Evolutionary conservation across 2,113 vertebrate genomes (phyloP).

Genomic region (Pangasianodon gigas): DNA sequence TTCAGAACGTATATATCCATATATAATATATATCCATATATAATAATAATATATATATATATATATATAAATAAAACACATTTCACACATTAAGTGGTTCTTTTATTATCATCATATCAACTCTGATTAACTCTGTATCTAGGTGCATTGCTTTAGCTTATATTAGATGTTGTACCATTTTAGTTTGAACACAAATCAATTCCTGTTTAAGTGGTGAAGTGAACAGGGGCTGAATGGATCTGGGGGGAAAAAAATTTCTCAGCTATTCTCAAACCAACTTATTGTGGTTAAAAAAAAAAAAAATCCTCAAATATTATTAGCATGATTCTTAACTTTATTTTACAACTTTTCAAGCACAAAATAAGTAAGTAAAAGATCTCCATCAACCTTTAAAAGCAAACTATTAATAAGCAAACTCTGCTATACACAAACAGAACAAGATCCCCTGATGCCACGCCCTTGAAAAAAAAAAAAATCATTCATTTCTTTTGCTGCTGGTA

Average conservation of each 20-base stretch:
- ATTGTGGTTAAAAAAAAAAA: constrained; percentile 59
- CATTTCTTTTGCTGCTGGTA: constrained; percentile 60
- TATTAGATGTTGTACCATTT: not conserved
- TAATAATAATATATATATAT: too few species aligned
- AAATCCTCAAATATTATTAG: constrained; percentile 54
- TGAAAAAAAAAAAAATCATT: constrained; percentile 58
- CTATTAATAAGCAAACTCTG: constrained; percentile 65
- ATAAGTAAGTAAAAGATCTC: constrained; percentile 68
- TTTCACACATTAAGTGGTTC: not conserved
- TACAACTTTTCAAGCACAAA: constrained; percentile 58
- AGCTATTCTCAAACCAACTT: constrained; percentile 62
- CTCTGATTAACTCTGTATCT: not conserved
- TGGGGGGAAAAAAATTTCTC: constrained; percentile 47
- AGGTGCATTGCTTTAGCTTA: not conserved
- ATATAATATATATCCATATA: not conserved
- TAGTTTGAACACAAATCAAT: not conserved
- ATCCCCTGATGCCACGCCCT: constrained; percentile 65
- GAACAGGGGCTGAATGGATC: constrained; percentile 10
- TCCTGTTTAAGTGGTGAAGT: not conserved
- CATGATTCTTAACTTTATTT: constrained; percentile 63
- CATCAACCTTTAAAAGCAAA: constrained; percentile 77
- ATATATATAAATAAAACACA: too few species aligned
- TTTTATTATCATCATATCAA: not conserved
- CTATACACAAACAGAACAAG: constrained; percentile 63
- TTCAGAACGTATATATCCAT: not conserved